Conservation (phyloP, 2,113 vertebrate species). For the Polypterus bichir region DNA sequence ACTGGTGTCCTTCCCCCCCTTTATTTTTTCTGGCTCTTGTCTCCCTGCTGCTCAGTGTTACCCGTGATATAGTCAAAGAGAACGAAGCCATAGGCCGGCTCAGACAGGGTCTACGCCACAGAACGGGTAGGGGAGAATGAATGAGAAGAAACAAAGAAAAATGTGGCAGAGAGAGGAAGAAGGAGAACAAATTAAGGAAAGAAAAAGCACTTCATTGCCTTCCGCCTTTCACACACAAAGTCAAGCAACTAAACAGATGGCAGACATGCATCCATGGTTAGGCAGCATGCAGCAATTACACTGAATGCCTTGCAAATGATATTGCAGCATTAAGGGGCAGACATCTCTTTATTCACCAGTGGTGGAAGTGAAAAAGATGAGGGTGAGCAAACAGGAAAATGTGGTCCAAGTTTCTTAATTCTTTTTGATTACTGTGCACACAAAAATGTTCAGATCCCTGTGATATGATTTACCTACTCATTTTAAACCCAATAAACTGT, state of each 20-base stretch:
- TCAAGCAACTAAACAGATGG: background rate
- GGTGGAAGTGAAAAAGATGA: no score
- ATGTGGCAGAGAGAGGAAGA: conserved; percentile 2
- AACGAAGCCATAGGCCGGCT: conserved; percentile 62
- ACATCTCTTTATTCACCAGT: no score
- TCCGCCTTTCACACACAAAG: background rate
- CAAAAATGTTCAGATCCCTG: no score
- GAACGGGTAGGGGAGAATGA: conserved; percentile 5
- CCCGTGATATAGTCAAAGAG: conserved; percentile 71
- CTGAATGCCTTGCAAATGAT: background rate
- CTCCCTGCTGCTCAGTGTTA: conserved; percentile 44
- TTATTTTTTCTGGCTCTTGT: conserved; percentile 31
- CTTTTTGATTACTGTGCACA: no score
- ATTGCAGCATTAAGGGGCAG: no score
- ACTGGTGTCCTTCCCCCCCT: conserved; percentile 17
- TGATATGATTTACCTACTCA: no score
- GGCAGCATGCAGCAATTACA: background rate
- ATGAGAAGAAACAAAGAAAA: conserved; percentile 6
- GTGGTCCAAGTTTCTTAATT: no score
- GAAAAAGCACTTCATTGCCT: background rate
- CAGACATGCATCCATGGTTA: background rate
- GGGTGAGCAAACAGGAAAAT: no score
- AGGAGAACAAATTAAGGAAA: conserved; percentile 9
- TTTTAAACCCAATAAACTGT: no score
- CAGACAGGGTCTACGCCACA: conserved; percentile 40